Percentiles rank a stretch among this genome's conserved stretches.
Evolutionary conservation across 2,797 vertebrate species (phyloP).

Genomic region (Pangasius macronema): DNA sequence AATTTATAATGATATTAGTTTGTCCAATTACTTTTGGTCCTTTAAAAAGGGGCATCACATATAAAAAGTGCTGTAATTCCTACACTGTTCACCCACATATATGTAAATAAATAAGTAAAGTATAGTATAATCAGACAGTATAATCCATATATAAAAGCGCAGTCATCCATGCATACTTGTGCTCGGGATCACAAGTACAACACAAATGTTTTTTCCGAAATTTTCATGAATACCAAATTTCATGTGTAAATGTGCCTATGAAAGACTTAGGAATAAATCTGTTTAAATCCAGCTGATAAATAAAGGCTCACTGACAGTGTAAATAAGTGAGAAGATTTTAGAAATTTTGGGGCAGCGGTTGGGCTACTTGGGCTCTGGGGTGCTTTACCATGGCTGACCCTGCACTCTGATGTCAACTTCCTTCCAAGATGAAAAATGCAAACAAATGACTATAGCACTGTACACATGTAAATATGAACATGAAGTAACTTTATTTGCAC

Average conservation of each 20-base stretch:
- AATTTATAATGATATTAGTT: no score
- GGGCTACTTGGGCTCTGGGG: background rate
- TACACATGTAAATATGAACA: background rate
- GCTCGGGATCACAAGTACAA: background rate
- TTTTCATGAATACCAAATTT: no score
- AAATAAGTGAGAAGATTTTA: background rate
- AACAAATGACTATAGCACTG: background rate
- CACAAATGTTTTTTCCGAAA: background rate
- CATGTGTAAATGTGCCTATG: background rate
- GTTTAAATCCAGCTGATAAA: background rate
- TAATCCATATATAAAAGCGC: slow-evolving; percentile 2
- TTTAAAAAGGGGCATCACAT: no score
- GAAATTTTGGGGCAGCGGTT: background rate
- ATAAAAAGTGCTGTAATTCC: no score
- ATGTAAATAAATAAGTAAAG: no score
- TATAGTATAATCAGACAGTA: background rate
- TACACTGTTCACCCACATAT: no score
- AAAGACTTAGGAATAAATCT: background rate
- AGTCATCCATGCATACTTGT: background rate
- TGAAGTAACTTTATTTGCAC: background rate
- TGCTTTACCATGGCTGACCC: background rate
- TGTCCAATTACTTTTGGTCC: no score
- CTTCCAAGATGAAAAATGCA: slow-evolving; percentile 1
- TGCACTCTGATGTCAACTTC: background rate
- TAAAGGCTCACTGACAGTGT: background rate